Evolutionary conservation across 2,888 invertebrate genomes (phyloP).

Genomic region (Azorinus chamasolen): DNA sequence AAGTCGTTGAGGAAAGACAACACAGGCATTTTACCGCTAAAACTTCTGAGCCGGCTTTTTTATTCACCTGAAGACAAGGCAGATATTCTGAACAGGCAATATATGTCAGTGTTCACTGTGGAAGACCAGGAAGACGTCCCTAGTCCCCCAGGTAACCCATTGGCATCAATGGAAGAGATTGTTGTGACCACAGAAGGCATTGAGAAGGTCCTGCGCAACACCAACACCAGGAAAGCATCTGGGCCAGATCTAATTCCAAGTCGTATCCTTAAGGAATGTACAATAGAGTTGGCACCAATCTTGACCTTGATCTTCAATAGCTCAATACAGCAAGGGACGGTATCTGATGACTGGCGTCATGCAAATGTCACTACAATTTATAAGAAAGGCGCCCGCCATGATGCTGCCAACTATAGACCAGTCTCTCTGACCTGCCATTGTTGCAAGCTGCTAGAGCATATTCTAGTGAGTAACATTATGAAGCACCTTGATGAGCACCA

Average conservation of each 20-base stretch:
- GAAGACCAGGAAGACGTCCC: slow-evolving; percentile 23
- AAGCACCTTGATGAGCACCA: slow-evolving; percentile 8
- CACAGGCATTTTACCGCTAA: slow-evolving; percentile 17
- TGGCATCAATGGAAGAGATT: slow-evolving; percentile 13
- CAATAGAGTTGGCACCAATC: slow-evolving; percentile 20
- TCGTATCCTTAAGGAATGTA: slow-evolving; percentile 17
- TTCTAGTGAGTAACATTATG: slow-evolving; percentile 14
- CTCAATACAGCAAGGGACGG: slow-evolving; percentile 18
- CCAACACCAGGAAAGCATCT: slow-evolving; percentile 21
- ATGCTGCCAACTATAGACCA: slow-evolving; percentile 26
- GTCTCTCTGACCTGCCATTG: slow-evolving; percentile 31
- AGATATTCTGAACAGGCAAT: slow-evolving; percentile 21
- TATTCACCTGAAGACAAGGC: slow-evolving; percentile 17
- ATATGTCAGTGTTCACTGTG: slow-evolving; percentile 21
- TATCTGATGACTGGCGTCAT: slow-evolving; percentile 28
- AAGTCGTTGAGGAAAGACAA: slow-evolving; percentile 24
- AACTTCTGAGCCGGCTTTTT: slow-evolving; percentile 21
- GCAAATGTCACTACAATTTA: slow-evolving; percentile 29
- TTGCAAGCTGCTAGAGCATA: slow-evolving; percentile 26
- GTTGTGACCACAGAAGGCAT: slow-evolving; percentile 17
- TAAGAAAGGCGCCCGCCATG: slow-evolving; percentile 29
- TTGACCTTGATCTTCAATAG: slow-evolving; percentile 14
- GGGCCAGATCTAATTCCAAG: slow-evolving; percentile 28
- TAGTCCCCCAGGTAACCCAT: slow-evolving; percentile 12
- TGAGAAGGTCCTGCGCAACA: slow-evolving; percentile 18